Evolutionary conservation across 1,140 invertebrate species (phyloP), one percentile per base, ranked within the genome.

Genomic region (Probaryconus sp.): DNA sequence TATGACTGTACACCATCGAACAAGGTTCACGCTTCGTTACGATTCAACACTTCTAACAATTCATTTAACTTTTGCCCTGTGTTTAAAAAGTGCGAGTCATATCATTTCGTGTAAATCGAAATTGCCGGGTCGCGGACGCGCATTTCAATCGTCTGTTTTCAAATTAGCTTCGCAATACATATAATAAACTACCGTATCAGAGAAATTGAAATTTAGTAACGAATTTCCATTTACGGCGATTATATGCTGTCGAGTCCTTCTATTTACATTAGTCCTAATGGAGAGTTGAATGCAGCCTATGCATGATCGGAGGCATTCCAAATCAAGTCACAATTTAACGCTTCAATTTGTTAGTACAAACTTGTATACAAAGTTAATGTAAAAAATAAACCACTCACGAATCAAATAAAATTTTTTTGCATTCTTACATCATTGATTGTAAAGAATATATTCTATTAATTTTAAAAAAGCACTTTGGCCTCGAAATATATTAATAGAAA

Each of bases 221-320:
- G 13, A 68, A 68, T 48, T 48, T 42, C 33, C 51, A 58, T 58
- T 58, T 58, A 58, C 51, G 50, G 28, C 35, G 51, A 68, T 60
- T 42, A 68, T 51, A 51, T 68, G 18, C 53, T 47, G 51, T 5
- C 3, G 16, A 31, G 20, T 56, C 38, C 26, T 45, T 58, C 64
- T 68, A 68, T 68, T 68, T 68, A 60, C 53, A 68, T 68, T 60
- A 53, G 35, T 60, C 30, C 55, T 69, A 61, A 60, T 60, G 48
- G 65, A 53, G 37, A 53, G 55, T 55, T 48, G 64, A 53, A 60
- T 53, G 55, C 30, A 40, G 47, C 43, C 43, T 53, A 37, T 58
- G 43, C 47, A 30, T 53, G 55, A 69, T 69, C 65, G 45, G 38
- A 43, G 51, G 31, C 37, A 60, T 68, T 58, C 16, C 1, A 24